Percentiles rank a stretch among this genome's conserved stretches.
phyloP scores from a whole-genome alignment of 2,888 invertebrate species.

The Hypena proboscidalis region DNA sequence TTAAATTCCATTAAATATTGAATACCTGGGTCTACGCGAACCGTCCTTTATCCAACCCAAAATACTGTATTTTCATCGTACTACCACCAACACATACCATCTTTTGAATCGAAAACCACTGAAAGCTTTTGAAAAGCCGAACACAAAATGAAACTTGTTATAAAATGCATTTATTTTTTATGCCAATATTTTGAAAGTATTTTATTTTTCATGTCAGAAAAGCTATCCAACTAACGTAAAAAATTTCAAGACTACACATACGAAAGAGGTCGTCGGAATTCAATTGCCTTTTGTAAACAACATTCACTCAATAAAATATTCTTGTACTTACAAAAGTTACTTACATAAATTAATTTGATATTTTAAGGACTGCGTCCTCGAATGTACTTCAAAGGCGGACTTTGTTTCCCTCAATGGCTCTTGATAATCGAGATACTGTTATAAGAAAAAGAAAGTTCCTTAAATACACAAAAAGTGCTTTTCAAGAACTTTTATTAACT shows the following conservation, averaged over 20 bases:
- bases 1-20: no score
- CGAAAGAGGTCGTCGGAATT: conserved; percentile 10
- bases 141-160: no score
- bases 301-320: conserved; percentile 25
- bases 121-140: no score
- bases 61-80: no score
- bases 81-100: no score
- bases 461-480: conserved; percentile 44
- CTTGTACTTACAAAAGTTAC: conserved; percentile 37
- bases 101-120: no score
- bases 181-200: no score
- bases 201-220: no score
- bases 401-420: conserved; percentile 49
- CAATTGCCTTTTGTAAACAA: conserved; percentile 18
- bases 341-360: conserved; percentile 50
- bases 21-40: no score
- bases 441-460: conserved; percentile 40
- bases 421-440: conserved; percentile 51
- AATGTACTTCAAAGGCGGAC: conserved; percentile 44
- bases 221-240: not conserved
- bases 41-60: no score
- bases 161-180: no score
- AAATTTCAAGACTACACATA: not conserved
- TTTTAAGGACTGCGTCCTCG: conserved; percentile 38
- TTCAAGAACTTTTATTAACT: conserved; percentile 48